A percentile compares a stretch with the other conserved stretches of the same genome.
phyloP scores from a whole-genome alignment of 1,140 invertebrate species.

The Pygmarrhopalites habei region DNA sequence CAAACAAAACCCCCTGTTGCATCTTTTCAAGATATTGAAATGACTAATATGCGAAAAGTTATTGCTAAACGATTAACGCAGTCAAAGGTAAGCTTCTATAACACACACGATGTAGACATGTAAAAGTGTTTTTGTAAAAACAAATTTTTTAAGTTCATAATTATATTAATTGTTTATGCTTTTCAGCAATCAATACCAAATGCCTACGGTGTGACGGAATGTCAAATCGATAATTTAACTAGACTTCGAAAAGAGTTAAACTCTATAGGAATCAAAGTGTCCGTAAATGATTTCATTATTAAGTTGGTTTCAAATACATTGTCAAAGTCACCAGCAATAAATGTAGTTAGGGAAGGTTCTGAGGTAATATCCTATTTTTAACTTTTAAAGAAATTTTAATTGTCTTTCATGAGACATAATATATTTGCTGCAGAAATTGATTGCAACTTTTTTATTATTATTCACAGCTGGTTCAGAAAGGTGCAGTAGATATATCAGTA shows the following conservation, averaged over 20 bases:
- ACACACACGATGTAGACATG: not conserved
- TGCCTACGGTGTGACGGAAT: constrained; percentile 86
- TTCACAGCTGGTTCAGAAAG: constrained; percentile 62
- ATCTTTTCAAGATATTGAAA: constrained; percentile 68
- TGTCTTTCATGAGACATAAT: no score
- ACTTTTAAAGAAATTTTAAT: no score
- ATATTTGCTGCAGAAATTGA: no score
- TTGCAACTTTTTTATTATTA: no score
- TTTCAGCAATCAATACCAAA: constrained; percentile 73
- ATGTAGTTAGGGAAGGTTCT: no score
- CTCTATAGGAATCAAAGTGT: constrained; percentile 79
- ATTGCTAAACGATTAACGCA: constrained; percentile 85
- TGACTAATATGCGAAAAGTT: constrained; percentile 77
- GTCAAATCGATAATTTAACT: constrained; percentile 71
- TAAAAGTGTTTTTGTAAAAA: not conserved
- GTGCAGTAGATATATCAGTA: constrained; percentile 89
- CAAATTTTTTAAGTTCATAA: no score
- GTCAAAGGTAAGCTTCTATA: constrained; percentile 78
- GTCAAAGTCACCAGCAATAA: no score
- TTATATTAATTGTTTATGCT: not conserved
- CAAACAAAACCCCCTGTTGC: constrained; percentile 40
- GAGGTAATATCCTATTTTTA: no score
- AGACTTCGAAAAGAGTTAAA: constrained; percentile 62
- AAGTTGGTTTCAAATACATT: constrained; percentile 91
- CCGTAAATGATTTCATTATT: constrained; percentile 95